Conservation (phyloP, 1,140 invertebrate species). For the Potamilus streckersoni region DNA sequence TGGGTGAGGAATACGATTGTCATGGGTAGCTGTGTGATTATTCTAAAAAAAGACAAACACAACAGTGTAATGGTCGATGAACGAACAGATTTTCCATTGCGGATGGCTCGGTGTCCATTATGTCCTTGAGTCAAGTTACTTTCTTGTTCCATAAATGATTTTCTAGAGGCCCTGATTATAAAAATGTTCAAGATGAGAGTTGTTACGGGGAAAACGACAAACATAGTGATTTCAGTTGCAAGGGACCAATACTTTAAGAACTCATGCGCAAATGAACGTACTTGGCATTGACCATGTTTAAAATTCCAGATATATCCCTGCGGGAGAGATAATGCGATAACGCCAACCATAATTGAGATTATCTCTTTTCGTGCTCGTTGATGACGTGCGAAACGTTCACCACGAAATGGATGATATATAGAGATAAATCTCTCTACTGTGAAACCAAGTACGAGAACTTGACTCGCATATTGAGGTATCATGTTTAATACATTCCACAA, state of each 20-base stretch:
- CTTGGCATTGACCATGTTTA: constrained; percentile 27
- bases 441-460: constrained; percentile 75
- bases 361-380: constrained; percentile 43
- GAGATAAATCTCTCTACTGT: constrained; percentile 95
- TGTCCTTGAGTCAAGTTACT: constrained; percentile 2
- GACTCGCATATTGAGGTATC: constrained; percentile 45
- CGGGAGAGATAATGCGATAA: constrained; percentile 32
- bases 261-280: constrained; percentile 3
- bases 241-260: constrained; percentile 40
- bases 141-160: constrained; percentile 26
- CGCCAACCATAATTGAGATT: constrained; percentile 27
- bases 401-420: constrained; percentile 88
- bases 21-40: constrained; percentile 55
- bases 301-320: constrained; percentile 55
- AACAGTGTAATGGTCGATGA: constrained; percentile 41
- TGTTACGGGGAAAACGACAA: constrained; percentile 35
- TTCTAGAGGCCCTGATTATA: constrained; percentile 43
- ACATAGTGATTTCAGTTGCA: constrained; percentile 49
- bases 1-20: constrained; percentile 52
- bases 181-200: constrained; percentile 49
- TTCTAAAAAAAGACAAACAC: constrained; percentile 55
- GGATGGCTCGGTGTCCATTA: constrained; percentile 3
- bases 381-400: constrained; percentile 37
- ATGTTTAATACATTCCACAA: constrained; percentile 44
- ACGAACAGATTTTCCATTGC: constrained; percentile 6